Base-by-base conservation (phyloP, 37 sponge, comb jelly and placozoan species). In the Haliclona indistincta region DNA sequence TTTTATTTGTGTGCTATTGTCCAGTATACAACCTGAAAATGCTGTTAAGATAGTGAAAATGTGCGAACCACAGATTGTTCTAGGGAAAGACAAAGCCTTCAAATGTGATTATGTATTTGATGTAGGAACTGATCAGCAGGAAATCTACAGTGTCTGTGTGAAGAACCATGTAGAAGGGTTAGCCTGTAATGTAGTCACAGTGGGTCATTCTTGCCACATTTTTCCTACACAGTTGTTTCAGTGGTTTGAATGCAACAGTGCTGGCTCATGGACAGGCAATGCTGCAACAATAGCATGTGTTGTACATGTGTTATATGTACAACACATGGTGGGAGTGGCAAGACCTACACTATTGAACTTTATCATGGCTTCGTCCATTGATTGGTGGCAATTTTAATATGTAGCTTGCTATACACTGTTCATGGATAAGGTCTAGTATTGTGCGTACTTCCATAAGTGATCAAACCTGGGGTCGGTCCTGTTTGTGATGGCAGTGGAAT, bases 41-140 rank as follows among this genome's bases (percentile, higher is more conserved):
- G 83, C 97, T 17, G 63, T 75, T 8, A 94, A 97, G 71, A 75
- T 70, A 63, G 90, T 93, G 51, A 94, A 93, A 68, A 84, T 90
- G 91, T 97, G 94, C 65, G 64, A 79, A 43, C 91, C 91, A 11
- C 97, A 97, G 75, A 78, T 97, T 40, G 79, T 97, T 2, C 83
- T 97, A 20, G 97, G 97, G 6, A 89, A 90, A 43, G 91, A 97
- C 67, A 91, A 91, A 38, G 97, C 94, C 29, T 97, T 97, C 78
- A 97, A 94, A 17, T 97, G 86, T 76, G 97, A 97, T 73, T 80
- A 78, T 81, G 97, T 97, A 44, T 97, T 83, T 75, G 97, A 93
- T 67, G 77, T 72, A 43, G 70, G 66, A 1, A 73, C 86, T 29
- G 52, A 41, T 23, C 97, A 97, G 70, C 65, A 51, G 1, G 28